A percentile compares a stretch with the other conserved stretches of the same genome.
phyloP scores from a whole-genome alignment of 1,140 invertebrate genomes.

The Dendrolimus kikuchii region DNA sequence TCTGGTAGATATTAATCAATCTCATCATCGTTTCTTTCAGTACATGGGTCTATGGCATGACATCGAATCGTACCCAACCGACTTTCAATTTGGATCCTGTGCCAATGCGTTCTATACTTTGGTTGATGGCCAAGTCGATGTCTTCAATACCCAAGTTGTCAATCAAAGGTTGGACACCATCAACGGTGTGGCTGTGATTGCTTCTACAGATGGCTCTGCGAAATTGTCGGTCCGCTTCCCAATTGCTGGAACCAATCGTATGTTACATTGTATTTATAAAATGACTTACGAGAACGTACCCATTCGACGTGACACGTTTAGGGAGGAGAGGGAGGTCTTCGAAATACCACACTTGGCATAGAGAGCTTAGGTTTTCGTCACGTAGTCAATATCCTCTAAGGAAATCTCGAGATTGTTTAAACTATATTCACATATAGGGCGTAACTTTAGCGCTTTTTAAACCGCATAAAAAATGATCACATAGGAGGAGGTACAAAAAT shows the following conservation, averaged over 20 bases:
- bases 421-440: no score
- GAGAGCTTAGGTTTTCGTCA: no score
- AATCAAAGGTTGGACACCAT: conserved; percentile 28
- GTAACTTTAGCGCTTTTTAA: no score
- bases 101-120: conserved; percentile 34
- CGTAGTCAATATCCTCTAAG: no score
- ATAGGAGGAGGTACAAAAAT: no score
- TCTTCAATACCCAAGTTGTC: conserved; percentile 46
- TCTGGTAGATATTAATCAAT: not conserved
- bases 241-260: conserved; percentile 13
- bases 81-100: conserved; percentile 35
- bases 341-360: no score
- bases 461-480: no score
- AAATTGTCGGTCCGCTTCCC: conserved; percentile 17
- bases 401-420: no score
- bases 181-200: conserved; percentile 24
- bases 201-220: conserved; percentile 9
- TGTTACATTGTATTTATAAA: conserved; percentile 2
- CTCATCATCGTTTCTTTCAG: conserved; percentile 25
- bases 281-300: no score
- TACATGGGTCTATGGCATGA: conserved; percentile 49
- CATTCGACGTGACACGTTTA: no score
- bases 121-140: conserved; percentile 21
- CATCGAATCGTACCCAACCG: conserved; percentile 37
- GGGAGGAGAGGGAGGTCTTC: no score